phyloP scores from a whole-genome alignment of 2,113 vertebrate species.

The Sinocyclocheilus maitianheensis region DNA sequence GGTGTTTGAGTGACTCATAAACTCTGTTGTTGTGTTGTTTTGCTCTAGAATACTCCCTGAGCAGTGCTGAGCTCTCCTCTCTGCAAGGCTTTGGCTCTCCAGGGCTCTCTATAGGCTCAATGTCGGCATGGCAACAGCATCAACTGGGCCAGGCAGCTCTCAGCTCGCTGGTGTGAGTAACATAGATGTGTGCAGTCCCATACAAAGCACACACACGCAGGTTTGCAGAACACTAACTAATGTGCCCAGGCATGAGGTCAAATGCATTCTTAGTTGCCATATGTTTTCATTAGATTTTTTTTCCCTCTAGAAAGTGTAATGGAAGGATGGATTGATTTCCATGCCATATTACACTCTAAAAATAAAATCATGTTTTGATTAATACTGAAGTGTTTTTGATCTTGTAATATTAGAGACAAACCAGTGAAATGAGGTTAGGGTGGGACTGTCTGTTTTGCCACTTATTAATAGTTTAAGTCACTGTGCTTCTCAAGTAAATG shows the following conservation, averaged over 20 bases:
- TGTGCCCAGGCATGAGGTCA: constrained; percentile 46
- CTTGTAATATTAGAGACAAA: neutral
- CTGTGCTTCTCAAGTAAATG: neutral
- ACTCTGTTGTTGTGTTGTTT: constrained; percentile 61
- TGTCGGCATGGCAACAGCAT: constrained; percentile 98
- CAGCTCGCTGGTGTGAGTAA: constrained; percentile 97
- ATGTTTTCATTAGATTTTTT: neutral
- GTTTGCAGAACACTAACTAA: constrained; percentile 42
- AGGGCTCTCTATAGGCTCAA: constrained; percentile 92
- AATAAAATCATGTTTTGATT: neutral
- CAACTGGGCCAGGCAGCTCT: constrained; percentile 91
- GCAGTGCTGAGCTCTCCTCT: constrained; percentile 92
- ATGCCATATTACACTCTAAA: neutral
- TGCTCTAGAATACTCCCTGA: constrained; percentile 90
- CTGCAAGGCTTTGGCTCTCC: constrained; percentile 95
- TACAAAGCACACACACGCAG: constrained; percentile 34
- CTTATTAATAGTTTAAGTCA: neutral
- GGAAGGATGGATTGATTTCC: neutral
- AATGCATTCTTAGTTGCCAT: constrained; percentile 1
- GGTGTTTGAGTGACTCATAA: constrained; percentile 58
- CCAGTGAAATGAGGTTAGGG: neutral
- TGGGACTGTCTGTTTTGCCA: neutral
- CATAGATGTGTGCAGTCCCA: constrained; percentile 47
- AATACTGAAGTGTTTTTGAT: neutral
- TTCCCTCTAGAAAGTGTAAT: neutral